Evolutionary conservation across 2,888 invertebrate species (phyloP).

Genomic region (Alloscopus bannaensis): DNA sequence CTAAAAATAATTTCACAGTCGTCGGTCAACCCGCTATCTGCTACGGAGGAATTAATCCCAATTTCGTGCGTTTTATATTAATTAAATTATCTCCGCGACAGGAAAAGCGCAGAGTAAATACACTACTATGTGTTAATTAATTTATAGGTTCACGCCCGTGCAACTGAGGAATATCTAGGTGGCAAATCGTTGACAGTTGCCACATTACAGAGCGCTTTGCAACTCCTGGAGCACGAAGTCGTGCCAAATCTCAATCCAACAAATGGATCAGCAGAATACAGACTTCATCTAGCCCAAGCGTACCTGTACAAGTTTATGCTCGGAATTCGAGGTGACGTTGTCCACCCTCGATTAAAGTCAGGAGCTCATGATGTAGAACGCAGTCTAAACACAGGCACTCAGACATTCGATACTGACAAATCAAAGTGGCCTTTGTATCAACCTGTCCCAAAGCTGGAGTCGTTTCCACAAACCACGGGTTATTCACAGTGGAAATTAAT

Average conservation of each 20-base stretch:
- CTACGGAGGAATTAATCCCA: conserved; percentile 75
- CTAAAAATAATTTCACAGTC: conserved; percentile 77
- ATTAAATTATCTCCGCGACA: not conserved
- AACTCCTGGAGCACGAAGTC: conserved; percentile 25
- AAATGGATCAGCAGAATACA: conserved; percentile 22
- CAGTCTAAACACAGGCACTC: conserved; percentile 77
- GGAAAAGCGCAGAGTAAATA: not conserved
- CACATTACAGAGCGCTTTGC: conserved; percentile 77
- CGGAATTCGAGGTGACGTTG: conserved; percentile 70
- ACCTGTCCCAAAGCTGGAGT: conserved; percentile 84
- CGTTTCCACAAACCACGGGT: conserved; percentile 80
- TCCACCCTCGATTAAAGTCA: conserved; percentile 16
- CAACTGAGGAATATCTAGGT: conserved; percentile 78
- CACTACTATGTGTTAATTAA: no score
- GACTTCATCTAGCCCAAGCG: conserved; percentile 23
- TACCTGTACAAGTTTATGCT: conserved; percentile 76
- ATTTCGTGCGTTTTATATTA: conserved; percentile 65
- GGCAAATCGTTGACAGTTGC: conserved; percentile 77
- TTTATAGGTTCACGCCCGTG: conserved; percentile 78
- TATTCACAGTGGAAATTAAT: not conserved
- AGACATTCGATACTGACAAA: conserved; percentile 83
- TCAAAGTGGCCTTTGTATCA: conserved; percentile 84
- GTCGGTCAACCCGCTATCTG: conserved; percentile 74
- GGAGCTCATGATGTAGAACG: conserved; percentile 39
- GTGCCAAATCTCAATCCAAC: conserved; percentile 76